Conservation (phyloP, 2,888 invertebrate genomes). For the Tribolium freemani region DNA sequence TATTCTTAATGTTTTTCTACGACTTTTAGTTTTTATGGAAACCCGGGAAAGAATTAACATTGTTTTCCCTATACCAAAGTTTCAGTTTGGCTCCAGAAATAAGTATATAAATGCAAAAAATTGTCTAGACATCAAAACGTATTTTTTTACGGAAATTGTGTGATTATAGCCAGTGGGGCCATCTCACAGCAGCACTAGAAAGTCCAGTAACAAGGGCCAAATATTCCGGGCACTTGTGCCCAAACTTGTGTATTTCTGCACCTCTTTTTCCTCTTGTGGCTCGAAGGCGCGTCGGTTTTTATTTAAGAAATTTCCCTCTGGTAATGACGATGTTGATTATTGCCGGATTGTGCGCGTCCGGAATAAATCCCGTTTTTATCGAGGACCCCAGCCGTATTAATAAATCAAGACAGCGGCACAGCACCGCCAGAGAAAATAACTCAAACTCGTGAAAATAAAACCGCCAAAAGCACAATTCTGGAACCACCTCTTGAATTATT, state of each 20-base stretch:
- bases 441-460: slow-evolving; percentile 33
- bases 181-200: too few species aligned
- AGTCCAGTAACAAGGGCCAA: background rate
- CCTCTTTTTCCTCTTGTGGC: background rate
- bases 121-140: too few species aligned
- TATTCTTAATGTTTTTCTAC: too few species aligned
- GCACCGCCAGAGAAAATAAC: slow-evolving; percentile 30
- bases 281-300: slow-evolving; percentile 1
- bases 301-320: slow-evolving; percentile 3
- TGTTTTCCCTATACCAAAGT: too few species aligned
- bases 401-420: slow-evolving; percentile 21
- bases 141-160: too few species aligned
- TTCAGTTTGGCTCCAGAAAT: too few species aligned
- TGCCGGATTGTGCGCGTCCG: slow-evolving; percentile 16
- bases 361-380: slow-evolving; percentile 31
- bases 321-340: slow-evolving; percentile 32
- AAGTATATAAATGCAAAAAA: too few species aligned
- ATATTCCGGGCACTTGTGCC: background rate
- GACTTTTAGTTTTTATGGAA: too few species aligned
- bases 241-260: background rate
- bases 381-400: slow-evolving; percentile 13
- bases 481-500: slow-evolving; percentile 43
- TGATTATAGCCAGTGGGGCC: too few species aligned
- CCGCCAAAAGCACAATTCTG: slow-evolving; percentile 34
- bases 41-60: too few species aligned